Percentiles rank a stretch among this genome's conserved stretches.
Conservation (phyloP, 2,888 invertebrate genomes). For the Scaptomyza tumidula region DNA sequence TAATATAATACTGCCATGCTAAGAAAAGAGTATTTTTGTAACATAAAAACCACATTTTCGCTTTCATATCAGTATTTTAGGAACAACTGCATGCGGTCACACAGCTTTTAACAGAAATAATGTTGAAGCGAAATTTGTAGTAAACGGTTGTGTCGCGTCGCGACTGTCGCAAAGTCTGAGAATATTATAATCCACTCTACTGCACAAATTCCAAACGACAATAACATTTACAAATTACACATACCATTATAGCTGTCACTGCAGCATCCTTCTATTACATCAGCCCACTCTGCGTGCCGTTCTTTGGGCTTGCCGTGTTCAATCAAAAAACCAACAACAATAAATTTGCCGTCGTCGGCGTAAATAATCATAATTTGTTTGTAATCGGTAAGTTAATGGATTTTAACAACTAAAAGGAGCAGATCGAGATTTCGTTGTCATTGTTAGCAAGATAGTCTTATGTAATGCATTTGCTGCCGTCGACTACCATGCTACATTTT, state of each 20-base stretch:
- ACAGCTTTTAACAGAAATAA: conserved; percentile 43
- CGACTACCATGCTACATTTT: conserved; percentile 12
- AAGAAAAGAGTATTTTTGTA: conserved; percentile 14
- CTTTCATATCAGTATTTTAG: conserved; percentile 15
- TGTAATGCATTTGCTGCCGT: conserved; percentile 39
- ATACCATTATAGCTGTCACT: background rate
- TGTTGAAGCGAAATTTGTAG: conserved; percentile 39
- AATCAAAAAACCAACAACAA: conserved; percentile 9
- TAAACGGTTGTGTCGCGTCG: conserved; percentile 48
- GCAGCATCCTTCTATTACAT: background rate
- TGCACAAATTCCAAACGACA: conserved; percentile 14
- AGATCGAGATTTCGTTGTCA: conserved; percentile 12
- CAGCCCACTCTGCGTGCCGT: conserved; percentile 1
- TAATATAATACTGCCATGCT: background rate
- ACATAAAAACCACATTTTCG: background rate
- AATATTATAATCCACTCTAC: conserved; percentile 9
- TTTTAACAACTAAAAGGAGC: conserved; percentile 5
- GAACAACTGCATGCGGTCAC: background rate
- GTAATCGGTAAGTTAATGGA: conserved; percentile 46
- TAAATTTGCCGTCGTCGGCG: conserved; percentile 29
- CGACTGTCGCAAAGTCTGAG: conserved; percentile 32
- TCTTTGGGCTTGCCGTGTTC: background rate
- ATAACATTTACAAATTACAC: conserved; percentile 7
- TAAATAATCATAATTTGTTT: conserved; percentile 26
- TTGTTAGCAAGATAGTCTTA: conserved; percentile 29